Conservation (phyloP, 2,797 vertebrate genomes). For the Karalla daura region DNA sequence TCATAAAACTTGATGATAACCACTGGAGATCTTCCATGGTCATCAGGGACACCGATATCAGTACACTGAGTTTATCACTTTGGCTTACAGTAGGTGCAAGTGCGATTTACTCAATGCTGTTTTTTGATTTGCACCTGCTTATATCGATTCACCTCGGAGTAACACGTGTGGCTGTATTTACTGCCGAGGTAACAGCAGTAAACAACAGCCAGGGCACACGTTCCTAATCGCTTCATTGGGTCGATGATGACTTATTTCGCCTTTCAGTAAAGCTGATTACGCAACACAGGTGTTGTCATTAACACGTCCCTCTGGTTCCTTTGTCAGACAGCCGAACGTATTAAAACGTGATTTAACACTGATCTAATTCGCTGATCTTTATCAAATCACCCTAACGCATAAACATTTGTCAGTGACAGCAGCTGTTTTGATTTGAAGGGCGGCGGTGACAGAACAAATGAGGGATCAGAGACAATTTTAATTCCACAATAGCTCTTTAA, state of each 20-base stretch:
- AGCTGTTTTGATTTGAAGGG: not conserved
- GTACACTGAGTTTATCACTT: too few relatives aligned
- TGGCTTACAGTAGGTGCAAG: too few relatives aligned
- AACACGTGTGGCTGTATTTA: too few relatives aligned
- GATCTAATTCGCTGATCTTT: not conserved
- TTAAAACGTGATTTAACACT: not conserved
- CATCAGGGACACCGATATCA: too few relatives aligned
- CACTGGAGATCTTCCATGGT: too few relatives aligned
- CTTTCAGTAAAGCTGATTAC: not conserved
- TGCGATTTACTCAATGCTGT: too few relatives aligned
- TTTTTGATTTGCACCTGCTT: too few relatives aligned
- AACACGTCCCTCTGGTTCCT: not conserved
- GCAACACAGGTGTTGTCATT: not conserved
- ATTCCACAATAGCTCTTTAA: not conserved
- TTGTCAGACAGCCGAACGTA: not conserved
- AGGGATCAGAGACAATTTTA: not conserved
- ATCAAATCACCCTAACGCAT: slow-evolving; percentile 7
- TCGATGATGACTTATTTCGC: not conserved
- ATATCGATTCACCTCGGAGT: too few relatives aligned
- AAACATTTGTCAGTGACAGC: not conserved
- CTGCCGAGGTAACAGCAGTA: too few relatives aligned
- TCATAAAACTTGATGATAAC: too few relatives aligned
- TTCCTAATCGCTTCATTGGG: too few relatives aligned
- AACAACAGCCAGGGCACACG: too few relatives aligned
- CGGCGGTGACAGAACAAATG: not conserved